Evolutionary conservation across 2,113 vertebrate species (phyloP), one percentile per base, ranked within the genome.

Genomic region (Meles meles): DNA sequence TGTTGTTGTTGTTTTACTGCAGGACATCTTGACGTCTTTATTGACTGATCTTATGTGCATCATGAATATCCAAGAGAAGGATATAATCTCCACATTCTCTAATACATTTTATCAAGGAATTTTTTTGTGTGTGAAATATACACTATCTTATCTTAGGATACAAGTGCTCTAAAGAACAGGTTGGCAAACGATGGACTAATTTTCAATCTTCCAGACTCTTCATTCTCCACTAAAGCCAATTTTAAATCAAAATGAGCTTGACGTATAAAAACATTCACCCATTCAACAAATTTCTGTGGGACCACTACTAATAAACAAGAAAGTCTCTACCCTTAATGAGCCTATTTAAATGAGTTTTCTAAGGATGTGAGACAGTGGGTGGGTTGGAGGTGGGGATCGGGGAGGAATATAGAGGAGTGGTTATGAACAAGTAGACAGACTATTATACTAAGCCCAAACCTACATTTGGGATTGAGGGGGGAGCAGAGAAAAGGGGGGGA

Each of bases 371-470:
- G 25, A 67, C 8, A 29, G 44, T 34, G 34, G 17, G 23, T 59
- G 21, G 31, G 34, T 9, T 83, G 29, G 9, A 87, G 10, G 14
- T 61, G 69, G 10, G 21, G n/a, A 3, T 25, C 13, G 6, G 2
- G 2, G 39, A 57, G 37, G 17, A 76, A 6, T 12, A 80, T 3
- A 42, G 21, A 74, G 11, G 7, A 34, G 61, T 61, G 14, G 42
- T 31, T 80, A 94, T 0, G 84, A 14, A 71, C 6, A 90, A 94
- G 76, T n/a, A 93, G 44, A 77, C 0, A 49, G 31, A 91, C n/a
- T 95, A 88, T 61, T 55, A 85, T 6, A 71, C 61, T 82, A 92
- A 92, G 34, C 29, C 52, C 71, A 97, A 77, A 94, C 29, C n/a
- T 52, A 29, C 80, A 61, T 82, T 79, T 44, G 31, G 11, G 52